These are phyloP conservation scores for Alitta virens DNA, from an alignment of 2,888 invertebrate genomes.

Conservation along the genomic window DNA sequence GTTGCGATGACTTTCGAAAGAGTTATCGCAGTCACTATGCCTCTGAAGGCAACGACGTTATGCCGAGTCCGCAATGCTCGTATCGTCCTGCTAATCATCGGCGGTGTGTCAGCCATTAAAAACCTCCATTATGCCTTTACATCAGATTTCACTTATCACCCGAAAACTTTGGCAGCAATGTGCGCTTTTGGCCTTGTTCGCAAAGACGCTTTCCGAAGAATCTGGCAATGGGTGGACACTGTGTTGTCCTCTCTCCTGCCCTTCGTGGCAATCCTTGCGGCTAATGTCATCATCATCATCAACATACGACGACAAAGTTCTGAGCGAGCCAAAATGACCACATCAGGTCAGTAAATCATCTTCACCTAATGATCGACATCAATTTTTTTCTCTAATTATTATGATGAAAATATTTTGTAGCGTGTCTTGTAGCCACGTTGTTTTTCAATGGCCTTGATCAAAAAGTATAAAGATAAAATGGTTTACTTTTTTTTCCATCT, in stretches of 20 bases:
- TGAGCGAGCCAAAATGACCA: no score
- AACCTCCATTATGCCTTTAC: background rate
- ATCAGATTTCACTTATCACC: background rate
- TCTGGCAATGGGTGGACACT: conserved; percentile 1
- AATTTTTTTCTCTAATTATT: no score
- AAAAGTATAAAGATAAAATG: no score
- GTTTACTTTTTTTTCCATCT: no score
- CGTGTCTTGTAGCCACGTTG: no score
- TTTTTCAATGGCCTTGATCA: no score
- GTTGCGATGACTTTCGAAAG: background rate
- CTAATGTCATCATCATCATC: background rate
- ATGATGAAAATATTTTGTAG: no score
- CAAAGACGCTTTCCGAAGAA: background rate
- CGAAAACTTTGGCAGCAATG: background rate
- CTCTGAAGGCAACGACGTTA: background rate
- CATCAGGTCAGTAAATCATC: no score
- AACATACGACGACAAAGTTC: no score
- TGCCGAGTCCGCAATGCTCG: background rate
- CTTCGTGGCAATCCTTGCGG: background rate
- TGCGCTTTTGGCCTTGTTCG: background rate
- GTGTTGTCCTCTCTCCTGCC: background rate
- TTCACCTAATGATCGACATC: no score
- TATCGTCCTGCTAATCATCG: background rate
- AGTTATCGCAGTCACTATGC: background rate
- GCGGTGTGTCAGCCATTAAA: background rate